Evolutionary conservation across 2,113 vertebrate species (phyloP), one percentile per base, ranked within the genome.

Genomic region (Galemys pyrenaicus): DNA sequence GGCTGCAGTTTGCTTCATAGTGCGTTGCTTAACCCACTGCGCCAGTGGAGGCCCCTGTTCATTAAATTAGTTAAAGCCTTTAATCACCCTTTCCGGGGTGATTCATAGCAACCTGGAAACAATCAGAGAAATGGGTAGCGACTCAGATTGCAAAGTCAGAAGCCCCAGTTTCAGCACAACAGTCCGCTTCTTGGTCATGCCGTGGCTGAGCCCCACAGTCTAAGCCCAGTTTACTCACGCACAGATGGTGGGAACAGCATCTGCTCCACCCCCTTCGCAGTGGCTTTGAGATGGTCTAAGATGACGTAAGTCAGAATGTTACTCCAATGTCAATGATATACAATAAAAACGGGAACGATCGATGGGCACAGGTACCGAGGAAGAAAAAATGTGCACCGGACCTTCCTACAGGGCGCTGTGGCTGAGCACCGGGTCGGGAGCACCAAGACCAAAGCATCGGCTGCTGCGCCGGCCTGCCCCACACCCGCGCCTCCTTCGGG

Each of bases 11-110:
- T n/a, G n/a, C n/a, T n/a, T n/a, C n/a, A n/a, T n/a, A n/a, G n/a
- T n/a, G n/a, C n/a, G n/a, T n/a, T n/a, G n/a, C n/a, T n/a, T n/a
- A n/a, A n/a, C n/a, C n/a, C n/a, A n/a, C n/a, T n/a, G n/a, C n/a
- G n/a, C n/a, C n/a, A n/a, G n/a, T n/a, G n/a, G n/a, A n/a, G n/a
- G n/a, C n/a, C n/a, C n/a, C n/a, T n/a, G n/a, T 37, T 78, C 49
- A 49, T 75, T 71, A 68, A 91, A 49, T 81, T 88, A 70, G 67
- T 85, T 32, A 64, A 77, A 85, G 65, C 70, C n/a, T n/a, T n/a
- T n/a, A n/a, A n/a, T n/a, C 2, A 35, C 32, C 58, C 24, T 41
- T 44, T 77, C 39, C 8, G 24, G 58, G 49, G 19, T 65, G 58
- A 49, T 58, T 5, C 41, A 77, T 11, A 68, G 26, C 70, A 37